Evolutionary conservation across 2,797 vertebrate species (phyloP), one percentile per base, ranked within the genome.

Genomic region (Chelidonichthys spinosus): DNA sequence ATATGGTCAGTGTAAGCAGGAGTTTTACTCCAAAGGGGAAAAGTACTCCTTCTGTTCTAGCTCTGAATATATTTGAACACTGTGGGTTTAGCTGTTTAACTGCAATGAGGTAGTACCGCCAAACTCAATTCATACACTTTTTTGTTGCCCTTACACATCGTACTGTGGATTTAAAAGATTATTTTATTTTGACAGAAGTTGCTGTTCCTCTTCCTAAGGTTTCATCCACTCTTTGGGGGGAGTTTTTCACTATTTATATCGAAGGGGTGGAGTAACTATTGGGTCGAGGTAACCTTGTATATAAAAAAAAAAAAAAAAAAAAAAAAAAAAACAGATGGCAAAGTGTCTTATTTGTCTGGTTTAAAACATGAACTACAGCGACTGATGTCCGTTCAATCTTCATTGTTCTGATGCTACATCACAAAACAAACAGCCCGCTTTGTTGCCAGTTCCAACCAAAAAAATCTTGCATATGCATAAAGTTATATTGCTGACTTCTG

Each of bases 401-500:
- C 62, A 65, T 50, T 40, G 47, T 36, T 63, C 46, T 54, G 54
- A 54, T 5, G 18, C 44, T 9, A 3, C 55, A 56, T 37, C 37
- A 44, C 15, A 59, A 44, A 52, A 25, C 25, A 25, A 25, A 25
- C 25, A 25, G 35, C 15, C 33, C 11, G 6, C 10, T 44, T 64
- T 47, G 35, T 62, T 69, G 37, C 64, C 43, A 56, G 63, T 72
- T 64, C 39, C 3, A 17, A 49, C 11, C 15, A 18, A 25, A 39
- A 71, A 56, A 3, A 50, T 6, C 4, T 2, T 25, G n/a, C 15
- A 60, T 47, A 63, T 60, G 35, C 44, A 68, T 43, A 50, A 33
- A 67, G 64, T 58, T 35, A 36, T 44, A 72, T 62, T 68, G 59
- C 52, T 59, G 72, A 36, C 17, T 44, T 61, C 8, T 64, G 50